phyloP scores from a whole-genome alignment of 2,113 vertebrate genomes.

The Mustela lutreola region DNA sequence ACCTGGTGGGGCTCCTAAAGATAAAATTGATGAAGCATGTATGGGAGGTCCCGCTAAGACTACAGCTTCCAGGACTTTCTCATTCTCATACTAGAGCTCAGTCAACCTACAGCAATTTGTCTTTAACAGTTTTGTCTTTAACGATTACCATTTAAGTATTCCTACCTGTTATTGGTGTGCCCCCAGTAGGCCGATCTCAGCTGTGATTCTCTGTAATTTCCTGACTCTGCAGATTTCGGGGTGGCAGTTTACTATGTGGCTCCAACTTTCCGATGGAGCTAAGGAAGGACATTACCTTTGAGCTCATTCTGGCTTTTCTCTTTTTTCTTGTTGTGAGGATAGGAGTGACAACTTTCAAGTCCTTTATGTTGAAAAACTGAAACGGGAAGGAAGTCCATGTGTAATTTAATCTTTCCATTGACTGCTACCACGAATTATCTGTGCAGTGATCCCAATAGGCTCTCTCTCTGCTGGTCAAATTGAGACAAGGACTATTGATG shows the following conservation, averaged over 20 bases:
- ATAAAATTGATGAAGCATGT: background rate
- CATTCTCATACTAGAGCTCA: background rate
- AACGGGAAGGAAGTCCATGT: background rate
- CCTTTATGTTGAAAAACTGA: background rate
- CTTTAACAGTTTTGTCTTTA: background rate
- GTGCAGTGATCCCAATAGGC: background rate
- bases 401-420: background rate
- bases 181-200: background rate
- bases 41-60: background rate
- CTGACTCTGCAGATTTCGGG: background rate
- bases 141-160: background rate
- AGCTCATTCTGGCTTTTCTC: background rate
- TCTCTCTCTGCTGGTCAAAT: background rate
- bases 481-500: background rate
- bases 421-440: background rate
- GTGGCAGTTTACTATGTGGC: background rate
- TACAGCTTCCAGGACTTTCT: background rate
- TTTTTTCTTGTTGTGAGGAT: background rate
- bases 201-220: background rate
- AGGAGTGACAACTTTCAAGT: background rate
- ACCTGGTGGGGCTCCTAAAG: background rate
- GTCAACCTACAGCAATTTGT: background rate
- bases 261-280: background rate
- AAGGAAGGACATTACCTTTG: background rate
- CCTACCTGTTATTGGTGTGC: background rate